phyloP scores from a whole-genome alignment of 2,797 vertebrate genomes.

The Scyliorhinus canicula region DNA sequence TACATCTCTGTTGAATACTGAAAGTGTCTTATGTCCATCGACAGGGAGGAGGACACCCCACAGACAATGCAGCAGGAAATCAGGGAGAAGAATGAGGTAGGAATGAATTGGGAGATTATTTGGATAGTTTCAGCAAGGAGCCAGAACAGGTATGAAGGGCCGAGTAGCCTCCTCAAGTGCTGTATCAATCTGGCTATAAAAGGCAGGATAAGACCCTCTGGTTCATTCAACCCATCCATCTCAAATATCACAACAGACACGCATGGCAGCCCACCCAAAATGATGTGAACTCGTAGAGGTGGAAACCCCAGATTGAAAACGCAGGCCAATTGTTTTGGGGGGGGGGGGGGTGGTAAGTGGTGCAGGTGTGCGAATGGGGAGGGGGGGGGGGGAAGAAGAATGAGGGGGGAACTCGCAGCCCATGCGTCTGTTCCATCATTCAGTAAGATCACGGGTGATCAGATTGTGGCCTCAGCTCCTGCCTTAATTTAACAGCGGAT shows the following conservation, averaged over 20 bases:
- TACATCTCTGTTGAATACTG: neutral
- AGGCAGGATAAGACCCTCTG: neutral
- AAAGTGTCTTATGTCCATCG: neutral
- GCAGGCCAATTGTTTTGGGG: neutral
- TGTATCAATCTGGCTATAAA: neutral
- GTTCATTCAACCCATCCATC: neutral
- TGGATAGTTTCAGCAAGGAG: neutral
- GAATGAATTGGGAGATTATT: neutral
- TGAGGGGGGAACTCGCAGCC: too few relatives aligned
- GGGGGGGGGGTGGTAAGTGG: too few relatives aligned
- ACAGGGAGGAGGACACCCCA: neutral
- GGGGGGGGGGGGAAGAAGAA: too few relatives aligned
- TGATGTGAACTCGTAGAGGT: neutral
- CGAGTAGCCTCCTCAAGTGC: neutral
- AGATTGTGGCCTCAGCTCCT: too few relatives aligned
- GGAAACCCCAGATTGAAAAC: neutral
- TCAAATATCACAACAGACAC: too few relatives aligned
- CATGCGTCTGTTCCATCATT: too few relatives aligned
- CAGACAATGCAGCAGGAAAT: neutral
- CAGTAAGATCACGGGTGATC: too few relatives aligned
- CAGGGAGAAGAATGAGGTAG: slow-evolving; percentile 9
- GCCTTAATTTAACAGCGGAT: too few relatives aligned
- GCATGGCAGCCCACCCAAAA: neutral
- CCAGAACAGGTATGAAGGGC: neutral
- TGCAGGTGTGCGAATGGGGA: too few relatives aligned